Evolutionary conservation across 2,888 invertebrate species (phyloP).

Genomic region (Tachina fera): DNA sequence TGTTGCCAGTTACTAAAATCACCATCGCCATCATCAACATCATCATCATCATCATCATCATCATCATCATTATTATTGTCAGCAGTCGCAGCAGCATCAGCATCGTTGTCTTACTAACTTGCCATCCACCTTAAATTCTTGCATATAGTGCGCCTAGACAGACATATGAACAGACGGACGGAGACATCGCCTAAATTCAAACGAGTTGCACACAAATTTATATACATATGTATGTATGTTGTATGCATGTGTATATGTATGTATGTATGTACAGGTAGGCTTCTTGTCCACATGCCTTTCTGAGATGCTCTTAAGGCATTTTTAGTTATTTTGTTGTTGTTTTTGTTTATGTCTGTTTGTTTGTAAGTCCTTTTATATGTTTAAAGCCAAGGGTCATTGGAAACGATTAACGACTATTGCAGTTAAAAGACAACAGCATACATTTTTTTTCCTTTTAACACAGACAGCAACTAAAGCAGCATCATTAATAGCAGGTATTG

Average conservation of each 20-base stretch:
- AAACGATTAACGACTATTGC: slow-evolving; percentile 70
- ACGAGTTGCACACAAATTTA: slow-evolving; percentile 31
- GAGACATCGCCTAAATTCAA: slow-evolving; percentile 18
- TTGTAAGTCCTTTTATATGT: slow-evolving; percentile 53
- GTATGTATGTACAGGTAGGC: slow-evolving; percentile 52
- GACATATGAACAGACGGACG: slow-evolving; percentile 11
- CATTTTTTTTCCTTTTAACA: not conserved
- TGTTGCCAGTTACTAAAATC: slow-evolving; percentile 63
- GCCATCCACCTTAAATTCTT: slow-evolving; percentile 44
- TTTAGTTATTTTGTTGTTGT: slow-evolving; percentile 4
- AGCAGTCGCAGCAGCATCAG: too few species aligned
- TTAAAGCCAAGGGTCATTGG: slow-evolving; percentile 69
- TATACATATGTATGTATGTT: not conserved
- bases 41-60: too few species aligned
- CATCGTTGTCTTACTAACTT: slow-evolving; percentile 26
- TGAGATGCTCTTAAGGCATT: slow-evolving; percentile 61
- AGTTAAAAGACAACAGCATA: slow-evolving; percentile 53
- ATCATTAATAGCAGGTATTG: slow-evolving; percentile 48
- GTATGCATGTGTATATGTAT: not conserved
- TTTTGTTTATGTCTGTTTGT: not conserved
- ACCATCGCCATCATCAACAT: slow-evolving; percentile 40
- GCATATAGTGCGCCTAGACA: not conserved
- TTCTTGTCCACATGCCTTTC: slow-evolving; percentile 67
- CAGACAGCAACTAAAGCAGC: slow-evolving; percentile 30
- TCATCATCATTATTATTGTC: not conserved